Percentiles rank a stretch among this genome's conserved stretches.
phyloP scores from a whole-genome alignment of 1,140 invertebrate species.

The Trinorchestia longiramus region DNA sequence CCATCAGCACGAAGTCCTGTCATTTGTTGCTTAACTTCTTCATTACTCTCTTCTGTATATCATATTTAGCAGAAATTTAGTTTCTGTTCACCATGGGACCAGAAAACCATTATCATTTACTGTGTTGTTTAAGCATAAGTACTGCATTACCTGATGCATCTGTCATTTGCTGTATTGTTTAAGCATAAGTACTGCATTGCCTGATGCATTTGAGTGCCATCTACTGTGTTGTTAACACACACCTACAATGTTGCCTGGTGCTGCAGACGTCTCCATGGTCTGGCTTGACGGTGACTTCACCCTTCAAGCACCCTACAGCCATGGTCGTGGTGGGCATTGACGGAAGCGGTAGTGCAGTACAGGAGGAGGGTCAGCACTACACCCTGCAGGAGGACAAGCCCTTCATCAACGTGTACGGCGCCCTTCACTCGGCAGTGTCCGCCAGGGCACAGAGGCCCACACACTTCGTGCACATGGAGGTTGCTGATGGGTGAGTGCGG shows the following conservation, averaged over 20 bases:
- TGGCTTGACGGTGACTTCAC: conserved; percentile 79
- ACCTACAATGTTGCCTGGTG: not conserved
- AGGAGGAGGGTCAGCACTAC: conserved; percentile 51
- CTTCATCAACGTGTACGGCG: conserved; percentile 22
- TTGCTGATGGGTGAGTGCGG: conserved; percentile 38
- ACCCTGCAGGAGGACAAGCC: conserved; percentile 51
- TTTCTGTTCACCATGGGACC: too few species aligned
- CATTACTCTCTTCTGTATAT: too few species aligned
- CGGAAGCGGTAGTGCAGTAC: conserved; percentile 70
- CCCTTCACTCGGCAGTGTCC: conserved; percentile 11
- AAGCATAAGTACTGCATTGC: not conserved
- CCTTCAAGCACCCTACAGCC: conserved; percentile 83
- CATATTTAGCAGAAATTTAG: too few species aligned
- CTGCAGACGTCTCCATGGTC: conserved; percentile 79
- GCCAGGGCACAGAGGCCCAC: conserved; percentile 27
- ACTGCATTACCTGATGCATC: too few species aligned
- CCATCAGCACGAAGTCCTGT: too few species aligned
- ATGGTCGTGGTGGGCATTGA: conserved; percentile 81
- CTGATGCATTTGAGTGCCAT: too few species aligned
- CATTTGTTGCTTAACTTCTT: too few species aligned
- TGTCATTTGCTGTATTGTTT: too few species aligned
- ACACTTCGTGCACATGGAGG: conserved; percentile 54
- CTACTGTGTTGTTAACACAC: too few species aligned
- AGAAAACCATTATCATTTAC: too few species aligned
- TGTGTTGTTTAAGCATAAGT: not conserved